phyloP scores from a whole-genome alignment of 2,113 vertebrate species.

The Crocuta crocuta region DNA sequence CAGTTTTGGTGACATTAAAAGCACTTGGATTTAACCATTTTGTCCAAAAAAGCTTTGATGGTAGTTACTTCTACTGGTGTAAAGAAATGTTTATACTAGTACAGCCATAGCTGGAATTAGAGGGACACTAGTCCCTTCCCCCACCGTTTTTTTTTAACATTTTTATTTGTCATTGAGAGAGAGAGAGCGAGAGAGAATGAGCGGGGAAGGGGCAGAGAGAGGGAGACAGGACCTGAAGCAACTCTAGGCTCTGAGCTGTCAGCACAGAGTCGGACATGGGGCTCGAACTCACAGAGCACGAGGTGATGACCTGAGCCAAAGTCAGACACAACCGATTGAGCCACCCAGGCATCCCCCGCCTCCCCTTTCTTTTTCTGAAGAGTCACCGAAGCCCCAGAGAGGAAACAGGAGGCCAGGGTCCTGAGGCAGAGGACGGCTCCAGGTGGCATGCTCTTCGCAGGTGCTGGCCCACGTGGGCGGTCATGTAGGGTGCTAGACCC shows the following conservation, averaged over 20 bases:
- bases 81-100: not conserved
- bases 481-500: not conserved
- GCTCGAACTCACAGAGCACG: no score
- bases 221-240: no score
- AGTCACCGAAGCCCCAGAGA: not conserved
- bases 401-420: not conserved
- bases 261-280: no score
- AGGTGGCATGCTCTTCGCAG: not conserved
- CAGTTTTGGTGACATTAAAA: not conserved
- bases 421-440: not conserved
- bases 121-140: not conserved
- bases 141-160: no score
- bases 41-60: not conserved
- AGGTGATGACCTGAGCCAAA: no score
- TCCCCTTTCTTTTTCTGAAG: not conserved
- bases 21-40: not conserved
- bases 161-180: no score
- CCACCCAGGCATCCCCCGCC: no score
- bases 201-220: no score
- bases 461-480: not conserved
- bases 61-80: not conserved
- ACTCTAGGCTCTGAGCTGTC: no score
- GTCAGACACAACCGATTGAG: no score
- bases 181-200: no score
- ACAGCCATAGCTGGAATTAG: no score